A percentile compares a stretch with the other conserved stretches of the same genome.
These are phyloP conservation scores for Sciurus vulgaris DNA, from an alignment of 2,797 vertebrate species.

Conservation along the genomic window DNA sequence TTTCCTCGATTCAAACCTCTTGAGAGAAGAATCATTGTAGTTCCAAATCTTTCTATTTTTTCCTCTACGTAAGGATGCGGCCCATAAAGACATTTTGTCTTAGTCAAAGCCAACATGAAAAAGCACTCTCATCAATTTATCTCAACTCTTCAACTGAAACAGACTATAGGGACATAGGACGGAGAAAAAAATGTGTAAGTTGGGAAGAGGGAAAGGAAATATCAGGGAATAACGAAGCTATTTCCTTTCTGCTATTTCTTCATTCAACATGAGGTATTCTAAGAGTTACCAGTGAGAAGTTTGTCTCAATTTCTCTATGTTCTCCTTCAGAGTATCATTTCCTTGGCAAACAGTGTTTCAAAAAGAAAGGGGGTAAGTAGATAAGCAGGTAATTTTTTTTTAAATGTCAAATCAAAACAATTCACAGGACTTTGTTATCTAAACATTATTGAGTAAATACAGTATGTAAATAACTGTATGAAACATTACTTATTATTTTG, in stretches of 20 bases:
- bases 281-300: not conserved
- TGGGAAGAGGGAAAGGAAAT: not conserved
- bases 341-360: not conserved
- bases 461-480: not conserved
- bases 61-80: not conserved
- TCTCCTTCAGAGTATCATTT: not conserved
- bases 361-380: not conserved
- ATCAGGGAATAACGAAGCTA: not conserved
- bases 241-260: not conserved
- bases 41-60: not conserved
- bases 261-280: not conserved
- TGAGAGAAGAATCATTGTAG: not conserved
- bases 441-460: not conserved
- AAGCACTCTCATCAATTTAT: not conserved
- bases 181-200: not conserved
- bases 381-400: not conserved
- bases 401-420: not conserved
- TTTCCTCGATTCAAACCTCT: not conserved
- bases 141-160: not conserved
- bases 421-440: not conserved
- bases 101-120: not conserved
- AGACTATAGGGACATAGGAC: not conserved
- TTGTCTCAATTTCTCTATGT: not conserved
- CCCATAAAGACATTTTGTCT: not conserved
- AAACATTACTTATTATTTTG: not conserved